Base-by-base conservation (phyloP, 2,888 invertebrate species). In the Reticulitermes lucifugus region DNA sequence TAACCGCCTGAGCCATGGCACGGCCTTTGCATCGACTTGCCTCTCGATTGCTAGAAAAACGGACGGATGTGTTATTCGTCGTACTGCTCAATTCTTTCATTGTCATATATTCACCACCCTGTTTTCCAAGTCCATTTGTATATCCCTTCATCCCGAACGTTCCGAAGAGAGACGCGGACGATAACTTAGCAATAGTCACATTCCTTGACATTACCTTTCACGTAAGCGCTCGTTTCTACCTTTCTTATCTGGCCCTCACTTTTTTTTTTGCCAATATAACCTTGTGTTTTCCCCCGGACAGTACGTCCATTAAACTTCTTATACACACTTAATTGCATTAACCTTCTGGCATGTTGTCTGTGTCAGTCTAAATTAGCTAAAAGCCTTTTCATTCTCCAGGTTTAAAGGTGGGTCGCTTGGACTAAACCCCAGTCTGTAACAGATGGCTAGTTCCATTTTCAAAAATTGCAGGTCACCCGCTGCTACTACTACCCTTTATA, bases 301-400 rank as follows among this genome's bases (percentile, higher is more conserved):
- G 25, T 9, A n/a, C 14, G 60, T 21, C 60, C 21, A 60, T 60
- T 60, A 60, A n/a, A 65, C n/a, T 65, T 65, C 65, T 65, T 65
- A 65, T 65, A 65, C 65, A 65, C n/a, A n/a, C 65, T 65, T 65
- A 65, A 65, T 65, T 60, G 60, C 60, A 60, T 60, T 60, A 60
- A 60, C 60, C 60, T 60, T 60, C 21, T 60, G 25, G n/a, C 25
- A 25, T 65, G n/a, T 65, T 25, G 65, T 65, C 7, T 25, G 65
- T 65, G n/a, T 12, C 65, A n/a, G 65, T 65, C 65, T n/a, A n/a
- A 65, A 65, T 65, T 65, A 65, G 65, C 65, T 65, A 65, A 65
- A 65, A n/a, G 25, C 65, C 65, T 65, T 25, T 65, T 65, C 25
- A 4, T n/a, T n/a, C 14, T 25, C 65, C 3, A 25, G n/a, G 65